Percentiles rank a stretch among this genome's conserved stretches.
Conservation (phyloP, 2,888 invertebrate species). For the Torymus aiolomorphi region DNA sequence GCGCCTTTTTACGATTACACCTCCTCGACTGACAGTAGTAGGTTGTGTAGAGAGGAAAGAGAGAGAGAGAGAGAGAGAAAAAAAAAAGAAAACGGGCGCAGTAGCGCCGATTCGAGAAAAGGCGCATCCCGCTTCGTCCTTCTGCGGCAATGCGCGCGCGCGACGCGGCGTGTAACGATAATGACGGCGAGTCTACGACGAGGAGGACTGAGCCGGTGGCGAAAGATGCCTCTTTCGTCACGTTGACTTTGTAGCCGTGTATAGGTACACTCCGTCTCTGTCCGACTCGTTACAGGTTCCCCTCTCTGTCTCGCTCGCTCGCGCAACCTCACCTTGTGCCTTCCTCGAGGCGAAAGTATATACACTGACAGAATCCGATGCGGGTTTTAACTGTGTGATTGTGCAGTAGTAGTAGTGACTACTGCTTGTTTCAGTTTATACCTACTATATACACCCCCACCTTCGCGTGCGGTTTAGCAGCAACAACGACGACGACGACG, state of each 20-base stretch:
- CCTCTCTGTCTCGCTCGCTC: constrained; percentile 18
- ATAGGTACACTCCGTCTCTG: too few relatives aligned
- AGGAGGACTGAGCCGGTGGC: constrained; percentile 19
- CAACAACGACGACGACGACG: too few relatives aligned
- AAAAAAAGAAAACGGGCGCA: too few relatives aligned
- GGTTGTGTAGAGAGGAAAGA: too few relatives aligned
- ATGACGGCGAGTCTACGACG: constrained; percentile 16
- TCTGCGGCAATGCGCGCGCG: constrained; percentile 21
- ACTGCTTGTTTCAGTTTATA: too few relatives aligned
- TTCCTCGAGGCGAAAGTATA: constrained; percentile 43
- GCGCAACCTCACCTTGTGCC: constrained; percentile 50
- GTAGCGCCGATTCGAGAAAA: background rate
- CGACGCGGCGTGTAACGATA: constrained; percentile 37
- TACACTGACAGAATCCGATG: background rate
- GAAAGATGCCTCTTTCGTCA: constrained; percentile 50
- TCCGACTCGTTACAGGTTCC: background rate
- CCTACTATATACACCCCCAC: too few relatives aligned
- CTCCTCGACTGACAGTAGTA: too few relatives aligned
- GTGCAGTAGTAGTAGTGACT: background rate
- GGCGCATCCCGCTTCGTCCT: constrained; percentile 21
- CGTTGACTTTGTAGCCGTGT: constrained; percentile 10
- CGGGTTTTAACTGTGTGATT: background rate
- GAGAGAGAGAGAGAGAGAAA: too few relatives aligned
- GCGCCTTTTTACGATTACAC: background rate
- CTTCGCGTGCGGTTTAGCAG: too few relatives aligned